These are phyloP conservation scores for Alectoris magna DNA, from an alignment of 2,797 vertebrate genomes.

Conservation along the genomic window DNA sequence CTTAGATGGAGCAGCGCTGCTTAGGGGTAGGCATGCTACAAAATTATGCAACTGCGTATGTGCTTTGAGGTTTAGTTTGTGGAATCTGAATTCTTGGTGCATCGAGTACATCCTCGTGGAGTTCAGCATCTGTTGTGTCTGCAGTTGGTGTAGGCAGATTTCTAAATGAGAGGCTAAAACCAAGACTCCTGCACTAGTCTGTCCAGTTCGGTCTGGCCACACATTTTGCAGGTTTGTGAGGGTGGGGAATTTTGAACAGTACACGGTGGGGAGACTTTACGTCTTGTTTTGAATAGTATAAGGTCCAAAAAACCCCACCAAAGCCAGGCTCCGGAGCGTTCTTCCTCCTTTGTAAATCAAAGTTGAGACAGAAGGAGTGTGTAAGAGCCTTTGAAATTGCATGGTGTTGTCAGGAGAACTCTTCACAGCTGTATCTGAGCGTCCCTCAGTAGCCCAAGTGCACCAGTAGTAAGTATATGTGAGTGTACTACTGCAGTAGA, in stretches of 20 bases:
- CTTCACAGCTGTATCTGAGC: background rate
- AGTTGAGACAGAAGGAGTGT: background rate
- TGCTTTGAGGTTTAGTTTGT: background rate
- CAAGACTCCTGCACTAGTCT: background rate
- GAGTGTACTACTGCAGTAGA: background rate
- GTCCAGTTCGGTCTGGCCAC: background rate
- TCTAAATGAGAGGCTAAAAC: background rate
- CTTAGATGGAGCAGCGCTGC: background rate
- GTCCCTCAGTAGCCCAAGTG: accelerated
- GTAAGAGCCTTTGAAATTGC: background rate
- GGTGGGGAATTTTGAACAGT: background rate
- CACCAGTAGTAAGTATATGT: background rate
- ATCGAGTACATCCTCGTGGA: background rate
- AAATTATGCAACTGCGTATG: background rate
- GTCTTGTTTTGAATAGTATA: background rate
- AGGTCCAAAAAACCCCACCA: accelerated
- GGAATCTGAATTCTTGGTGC: background rate
- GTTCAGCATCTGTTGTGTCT: background rate
- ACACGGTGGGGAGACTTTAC: background rate
- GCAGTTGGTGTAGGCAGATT: background rate
- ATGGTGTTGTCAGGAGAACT: background rate
- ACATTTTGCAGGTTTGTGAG: background rate
- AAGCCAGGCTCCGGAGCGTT: background rate
- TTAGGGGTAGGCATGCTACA: background rate
- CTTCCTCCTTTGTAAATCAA: background rate